Conservation (phyloP, 2,113 vertebrate genomes). For the Kryptolebias marmoratus region DNA sequence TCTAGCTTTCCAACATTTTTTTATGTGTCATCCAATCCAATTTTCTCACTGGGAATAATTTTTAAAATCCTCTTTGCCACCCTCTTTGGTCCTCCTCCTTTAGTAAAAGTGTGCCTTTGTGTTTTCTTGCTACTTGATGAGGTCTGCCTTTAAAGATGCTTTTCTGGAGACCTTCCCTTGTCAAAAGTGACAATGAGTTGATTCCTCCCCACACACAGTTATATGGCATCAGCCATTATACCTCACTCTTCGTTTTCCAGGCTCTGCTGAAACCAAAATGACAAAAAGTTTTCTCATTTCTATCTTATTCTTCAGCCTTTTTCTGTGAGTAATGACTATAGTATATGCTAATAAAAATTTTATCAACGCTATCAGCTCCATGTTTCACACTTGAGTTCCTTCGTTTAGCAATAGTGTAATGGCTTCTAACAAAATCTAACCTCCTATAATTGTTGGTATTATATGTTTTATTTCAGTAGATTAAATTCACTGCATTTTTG, state of each 20-base stretch:
- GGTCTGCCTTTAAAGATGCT: background rate
- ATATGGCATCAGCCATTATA: background rate
- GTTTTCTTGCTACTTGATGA: background rate
- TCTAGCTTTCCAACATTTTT: background rate
- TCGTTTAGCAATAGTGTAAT: background rate
- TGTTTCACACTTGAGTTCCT: background rate
- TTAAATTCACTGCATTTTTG: background rate
- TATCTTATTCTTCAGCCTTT: slow-evolving; percentile 29
- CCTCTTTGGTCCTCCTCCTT: background rate
- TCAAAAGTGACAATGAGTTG: background rate
- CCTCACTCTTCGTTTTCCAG: slow-evolving; percentile 15
- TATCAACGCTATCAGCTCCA: background rate
- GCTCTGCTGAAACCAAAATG: slow-evolving; percentile 26
- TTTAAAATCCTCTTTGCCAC: background rate
- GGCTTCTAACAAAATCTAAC: background rate
- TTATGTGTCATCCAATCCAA: background rate
- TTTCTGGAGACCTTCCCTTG: background rate
- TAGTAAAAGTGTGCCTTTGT: background rate
- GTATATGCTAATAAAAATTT: background rate
- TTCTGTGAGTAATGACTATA: background rate
- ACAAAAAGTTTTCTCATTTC: slow-evolving; percentile 16
- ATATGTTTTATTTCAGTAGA: background rate
- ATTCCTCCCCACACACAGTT: slow-evolving; percentile 11
- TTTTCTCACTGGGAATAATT: background rate
- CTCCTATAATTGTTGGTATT: no score